Percentiles rank a stretch among this genome's conserved stretches.
phyloP scores from a whole-genome alignment of 1,140 invertebrate genomes.

The Cepaea nemoralis region DNA sequence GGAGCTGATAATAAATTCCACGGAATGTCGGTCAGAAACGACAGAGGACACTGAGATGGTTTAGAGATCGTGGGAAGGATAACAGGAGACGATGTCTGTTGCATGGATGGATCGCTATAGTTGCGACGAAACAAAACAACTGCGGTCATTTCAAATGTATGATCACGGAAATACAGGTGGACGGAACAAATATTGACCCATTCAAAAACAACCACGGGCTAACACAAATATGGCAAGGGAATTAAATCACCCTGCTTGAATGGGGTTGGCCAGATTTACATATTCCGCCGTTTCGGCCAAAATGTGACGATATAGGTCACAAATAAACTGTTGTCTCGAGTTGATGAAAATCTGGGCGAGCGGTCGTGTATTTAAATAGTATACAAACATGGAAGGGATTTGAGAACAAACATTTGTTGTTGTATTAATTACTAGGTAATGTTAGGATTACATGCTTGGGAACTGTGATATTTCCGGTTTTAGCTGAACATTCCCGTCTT shows the following conservation, averaged over 20 bases:
- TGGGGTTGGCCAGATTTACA: neutral
- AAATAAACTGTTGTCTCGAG: neutral
- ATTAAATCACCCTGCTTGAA: neutral
- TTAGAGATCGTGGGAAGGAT: neutral
- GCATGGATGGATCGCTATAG: neutral
- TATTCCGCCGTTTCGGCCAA: neutral
- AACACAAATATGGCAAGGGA: neutral
- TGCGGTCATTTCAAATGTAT: conserved; percentile 1
- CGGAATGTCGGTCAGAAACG: neutral
- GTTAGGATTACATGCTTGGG: too few relatives aligned
- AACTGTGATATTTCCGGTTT: too few relatives aligned
- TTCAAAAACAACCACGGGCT: neutral
- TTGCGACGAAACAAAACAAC: neutral
- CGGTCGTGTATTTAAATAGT: too few relatives aligned
- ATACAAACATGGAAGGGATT: too few relatives aligned
- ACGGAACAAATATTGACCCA: neutral
- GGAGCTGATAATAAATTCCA: neutral
- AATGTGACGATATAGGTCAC: neutral
- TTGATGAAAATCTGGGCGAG: too few relatives aligned
- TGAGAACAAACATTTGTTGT: too few relatives aligned
- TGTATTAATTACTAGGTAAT: too few relatives aligned
- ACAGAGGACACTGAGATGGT: neutral
- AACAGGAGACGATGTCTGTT: neutral
- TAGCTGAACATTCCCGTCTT: too few relatives aligned
- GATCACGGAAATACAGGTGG: neutral